phyloP scores from a whole-genome alignment of 2,113 vertebrate genomes.

The Laticauda laticaudata region DNA sequence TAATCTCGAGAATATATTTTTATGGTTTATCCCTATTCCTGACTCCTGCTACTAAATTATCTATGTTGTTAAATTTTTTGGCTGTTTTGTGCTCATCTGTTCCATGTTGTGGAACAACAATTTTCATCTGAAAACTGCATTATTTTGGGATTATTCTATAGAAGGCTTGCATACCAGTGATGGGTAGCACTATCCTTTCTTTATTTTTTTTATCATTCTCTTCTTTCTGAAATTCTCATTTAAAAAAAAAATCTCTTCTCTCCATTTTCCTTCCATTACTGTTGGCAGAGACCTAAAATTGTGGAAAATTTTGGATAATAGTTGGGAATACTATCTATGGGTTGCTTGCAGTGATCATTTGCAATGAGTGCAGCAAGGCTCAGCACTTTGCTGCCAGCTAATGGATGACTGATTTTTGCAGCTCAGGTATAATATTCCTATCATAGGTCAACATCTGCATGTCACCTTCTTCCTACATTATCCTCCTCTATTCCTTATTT shows the following conservation, averaged over 20 bases:
- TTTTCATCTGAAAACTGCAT: neutral
- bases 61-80: neutral
- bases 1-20: neutral
- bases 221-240: neutral
- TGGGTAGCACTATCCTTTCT: neutral
- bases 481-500: neutral
- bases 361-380: neutral
- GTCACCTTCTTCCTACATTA: neutral
- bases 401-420: neutral
- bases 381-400: neutral
- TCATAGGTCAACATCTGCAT: neutral
- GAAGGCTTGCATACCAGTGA: neutral
- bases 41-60: neutral
- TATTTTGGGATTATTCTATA: neutral
- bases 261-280: neutral
- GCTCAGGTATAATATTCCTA: neutral
- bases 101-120: neutral
- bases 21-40: neutral
- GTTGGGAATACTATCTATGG: neutral
- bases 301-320: neutral
- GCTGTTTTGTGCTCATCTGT: neutral
- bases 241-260: neutral
- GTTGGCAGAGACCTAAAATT: neutral
- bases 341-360: neutral
- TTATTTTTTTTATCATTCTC: neutral